A percentile compares a stretch with the other conserved stretches of the same genome.
phyloP scores from a whole-genome alignment of 2,888 invertebrate species.

The Idaea dimidiata region DNA sequence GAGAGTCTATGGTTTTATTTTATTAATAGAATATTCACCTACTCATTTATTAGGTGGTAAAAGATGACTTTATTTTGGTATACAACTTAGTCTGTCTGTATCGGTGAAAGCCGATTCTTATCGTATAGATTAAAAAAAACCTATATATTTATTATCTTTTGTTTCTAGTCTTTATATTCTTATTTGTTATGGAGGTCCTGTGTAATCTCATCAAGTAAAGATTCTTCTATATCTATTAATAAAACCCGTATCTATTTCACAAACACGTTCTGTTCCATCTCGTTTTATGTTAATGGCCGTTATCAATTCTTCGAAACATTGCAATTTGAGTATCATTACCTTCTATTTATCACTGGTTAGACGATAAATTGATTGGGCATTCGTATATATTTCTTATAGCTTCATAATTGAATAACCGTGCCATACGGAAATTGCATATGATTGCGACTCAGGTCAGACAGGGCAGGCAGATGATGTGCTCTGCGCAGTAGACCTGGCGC shows the following conservation, averaged over 20 bases:
- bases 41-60: conserved; percentile 6
- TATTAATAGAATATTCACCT: conserved; percentile 7
- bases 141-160: no score
- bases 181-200: background rate
- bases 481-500: conserved; percentile 32
- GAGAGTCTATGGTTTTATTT: conserved; percentile 3
- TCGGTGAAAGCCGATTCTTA: no score
- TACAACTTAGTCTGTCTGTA: no score
- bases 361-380: conserved; percentile 29
- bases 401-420: conserved; percentile 40
- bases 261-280: background rate
- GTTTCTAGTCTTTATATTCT: no score
- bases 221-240: background rate
- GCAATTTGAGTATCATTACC: conserved; percentile 12
- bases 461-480: conserved; percentile 40
- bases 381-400: conserved; percentile 23
- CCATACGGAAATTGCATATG: conserved; percentile 70
- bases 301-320: conserved; percentile 7
- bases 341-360: conserved; percentile 15
- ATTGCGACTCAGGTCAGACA: conserved; percentile 51
- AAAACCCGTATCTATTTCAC: background rate
- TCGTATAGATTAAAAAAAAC: no score
- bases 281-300: background rate
- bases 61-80: background rate
- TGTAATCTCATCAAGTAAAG: no score